phyloP scores from a whole-genome alignment of 2,113 vertebrate genomes.

The Melanotaenia duboulayi region DNA sequence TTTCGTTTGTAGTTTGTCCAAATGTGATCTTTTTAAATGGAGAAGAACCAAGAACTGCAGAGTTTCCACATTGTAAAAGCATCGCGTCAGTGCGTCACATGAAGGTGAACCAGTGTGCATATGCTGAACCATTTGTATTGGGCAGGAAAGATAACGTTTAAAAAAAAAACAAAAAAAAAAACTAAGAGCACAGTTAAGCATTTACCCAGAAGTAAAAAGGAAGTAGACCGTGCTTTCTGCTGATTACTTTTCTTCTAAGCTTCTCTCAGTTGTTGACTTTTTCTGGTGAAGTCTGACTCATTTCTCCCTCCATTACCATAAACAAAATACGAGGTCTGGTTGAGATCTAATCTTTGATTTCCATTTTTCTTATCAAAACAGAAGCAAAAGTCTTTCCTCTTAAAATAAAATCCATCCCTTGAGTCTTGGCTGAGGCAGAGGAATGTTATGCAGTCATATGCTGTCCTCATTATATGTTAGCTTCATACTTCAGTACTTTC shows the following conservation, averaged over 20 bases:
- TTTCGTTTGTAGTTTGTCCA: not conserved
- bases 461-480: conserved; percentile 43
- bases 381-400: conserved; percentile 34
- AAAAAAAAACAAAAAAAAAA: no score
- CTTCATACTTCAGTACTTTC: conserved; percentile 22
- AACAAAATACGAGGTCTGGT: conserved; percentile 1
- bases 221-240: not conserved
- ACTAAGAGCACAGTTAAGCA: not conserved
- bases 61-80: not conserved
- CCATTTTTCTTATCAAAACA: conserved; percentile 24
- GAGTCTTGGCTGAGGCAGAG: conserved; percentile 39
- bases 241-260: no score
- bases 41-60: not conserved
- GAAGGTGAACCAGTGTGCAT: not conserved
- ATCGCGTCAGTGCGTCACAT: not conserved
- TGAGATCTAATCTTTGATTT: conserved; percentile 29
- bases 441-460: conserved; percentile 57
- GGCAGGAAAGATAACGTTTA: not conserved
- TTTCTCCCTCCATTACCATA: not conserved
- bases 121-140: no score
- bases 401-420: conserved; percentile 49
- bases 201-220: not conserved
- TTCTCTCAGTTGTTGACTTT: not conserved
- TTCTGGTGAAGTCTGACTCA: not conserved
- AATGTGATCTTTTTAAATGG: not conserved